These are phyloP conservation scores for Hypotaenidia okinawae DNA, from an alignment of 2,797 vertebrate genomes.

Conservation along the genomic window DNA sequence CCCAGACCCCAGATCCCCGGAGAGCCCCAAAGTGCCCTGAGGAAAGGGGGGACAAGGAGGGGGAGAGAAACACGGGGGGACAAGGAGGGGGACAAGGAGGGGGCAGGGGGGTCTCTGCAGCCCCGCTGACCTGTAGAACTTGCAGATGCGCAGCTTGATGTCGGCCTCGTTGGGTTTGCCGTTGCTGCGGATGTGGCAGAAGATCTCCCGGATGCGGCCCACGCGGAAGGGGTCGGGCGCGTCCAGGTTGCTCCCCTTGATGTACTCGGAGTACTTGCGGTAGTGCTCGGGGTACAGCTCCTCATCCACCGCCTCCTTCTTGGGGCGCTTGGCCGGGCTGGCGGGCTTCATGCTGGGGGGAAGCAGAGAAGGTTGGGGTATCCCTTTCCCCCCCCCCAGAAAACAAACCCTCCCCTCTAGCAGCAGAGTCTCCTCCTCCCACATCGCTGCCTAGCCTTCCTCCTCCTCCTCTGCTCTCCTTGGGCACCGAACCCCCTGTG, in stretches of 20 bases:
- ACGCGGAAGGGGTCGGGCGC: constrained; percentile 91
- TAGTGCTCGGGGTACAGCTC: constrained; percentile 95
- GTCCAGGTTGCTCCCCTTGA: constrained; percentile 95
- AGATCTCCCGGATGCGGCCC: constrained; percentile 92
- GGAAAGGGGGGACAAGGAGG: no score
- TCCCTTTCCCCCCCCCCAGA: no score
- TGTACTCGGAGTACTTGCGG: constrained; percentile 96
- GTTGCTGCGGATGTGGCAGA: constrained; percentile 85
- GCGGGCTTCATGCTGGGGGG: constrained; percentile 84
- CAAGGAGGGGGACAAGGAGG: no score
- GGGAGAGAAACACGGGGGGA: no score
- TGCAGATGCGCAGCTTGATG: constrained; percentile 89
- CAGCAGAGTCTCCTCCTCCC: no score
- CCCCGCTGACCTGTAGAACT: constrained; percentile 87
- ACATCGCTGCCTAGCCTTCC: not conserved
- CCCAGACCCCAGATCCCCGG: rapidly evolving
- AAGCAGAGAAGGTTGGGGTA: no score
- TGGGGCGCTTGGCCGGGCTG: constrained; percentile 89
- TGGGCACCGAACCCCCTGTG: not conserved
- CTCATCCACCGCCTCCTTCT: constrained; percentile 93
- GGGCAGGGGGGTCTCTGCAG: no score
- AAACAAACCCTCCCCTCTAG: no score
- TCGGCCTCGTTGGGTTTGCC: constrained; percentile 85
- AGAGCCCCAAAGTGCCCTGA: not conserved
- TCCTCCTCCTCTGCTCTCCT: not conserved